These are phyloP conservation scores for Chrysolina americana DNA, from an alignment of 2,888 invertebrate genomes.

Conservation along the genomic window DNA sequence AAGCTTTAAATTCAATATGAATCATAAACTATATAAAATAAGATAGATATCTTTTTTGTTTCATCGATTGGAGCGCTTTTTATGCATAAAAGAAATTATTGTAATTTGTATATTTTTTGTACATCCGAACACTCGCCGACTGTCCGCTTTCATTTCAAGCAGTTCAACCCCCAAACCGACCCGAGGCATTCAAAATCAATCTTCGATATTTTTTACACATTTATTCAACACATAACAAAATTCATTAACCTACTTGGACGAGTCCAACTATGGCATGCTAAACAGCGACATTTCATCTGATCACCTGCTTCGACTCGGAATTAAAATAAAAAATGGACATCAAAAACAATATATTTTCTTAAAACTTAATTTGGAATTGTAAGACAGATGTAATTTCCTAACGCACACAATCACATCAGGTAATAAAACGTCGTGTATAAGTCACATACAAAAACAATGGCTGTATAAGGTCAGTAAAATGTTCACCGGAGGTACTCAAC, in stretches of 20 bases:
- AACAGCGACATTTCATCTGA: neutral
- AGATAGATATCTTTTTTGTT: too few relatives aligned
- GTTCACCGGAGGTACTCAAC: conserved; percentile 33
- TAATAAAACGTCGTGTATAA: conserved; percentile 33
- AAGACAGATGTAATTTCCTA: neutral
- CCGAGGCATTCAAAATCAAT: neutral
- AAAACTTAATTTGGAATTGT: neutral
- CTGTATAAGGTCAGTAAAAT: conserved; percentile 45
- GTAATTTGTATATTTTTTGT: neutral
- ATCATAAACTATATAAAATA: too few relatives aligned
- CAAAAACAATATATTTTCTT: conserved; percentile 10
- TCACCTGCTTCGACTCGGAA: neutral
- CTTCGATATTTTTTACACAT: conserved; percentile 5
- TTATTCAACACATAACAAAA: conserved; percentile 2
- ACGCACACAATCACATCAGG: conserved; percentile 11
- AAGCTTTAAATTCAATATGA: too few relatives aligned
- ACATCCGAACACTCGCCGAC: neutral
- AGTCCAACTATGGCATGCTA: neutral
- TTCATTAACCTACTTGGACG: conserved; percentile 2
- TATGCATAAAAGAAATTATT: too few relatives aligned
- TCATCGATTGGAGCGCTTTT: too few relatives aligned
- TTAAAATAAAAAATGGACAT: neutral
- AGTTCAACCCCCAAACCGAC: neutral
- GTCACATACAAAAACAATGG: conserved; percentile 34
- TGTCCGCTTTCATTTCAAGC: neutral